Evolutionary conservation across 2,888 invertebrate species (phyloP).

Genomic region (Seira musarum): DNA sequence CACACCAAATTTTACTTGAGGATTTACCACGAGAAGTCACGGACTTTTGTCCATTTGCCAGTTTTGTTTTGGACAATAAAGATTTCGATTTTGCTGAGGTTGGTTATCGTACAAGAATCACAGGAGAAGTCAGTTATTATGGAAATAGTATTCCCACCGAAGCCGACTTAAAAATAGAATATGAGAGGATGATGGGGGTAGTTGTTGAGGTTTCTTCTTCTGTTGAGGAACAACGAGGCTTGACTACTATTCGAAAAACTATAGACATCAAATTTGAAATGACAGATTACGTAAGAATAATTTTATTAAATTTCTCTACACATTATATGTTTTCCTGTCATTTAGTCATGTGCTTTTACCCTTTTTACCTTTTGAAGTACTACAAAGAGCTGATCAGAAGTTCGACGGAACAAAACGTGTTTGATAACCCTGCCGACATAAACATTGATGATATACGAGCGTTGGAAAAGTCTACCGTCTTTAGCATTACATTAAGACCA

Average conservation of each 20-base stretch:
- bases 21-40: background rate
- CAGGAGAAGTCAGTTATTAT: conserved; percentile 60
- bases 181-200: conserved; percentile 58
- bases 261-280: conserved; percentile 65
- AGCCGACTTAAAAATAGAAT: conserved; percentile 65
- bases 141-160: conserved; percentile 60
- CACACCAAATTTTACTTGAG: background rate
- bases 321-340: too few species aligned
- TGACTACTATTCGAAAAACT: conserved; percentile 63
- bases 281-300: conserved; percentile 52
- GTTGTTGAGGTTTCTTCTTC: conserved; percentile 37
- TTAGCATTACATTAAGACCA: conserved; percentile 66
- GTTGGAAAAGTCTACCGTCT: conserved; percentile 56
- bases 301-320: background rate
- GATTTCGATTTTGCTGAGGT: conserved; percentile 65
- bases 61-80: conserved; percentile 50
- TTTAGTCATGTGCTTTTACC: too few species aligned
- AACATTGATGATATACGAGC: conserved; percentile 41
- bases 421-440: too few species aligned
- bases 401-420: too few species aligned
- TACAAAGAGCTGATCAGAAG: too few species aligned
- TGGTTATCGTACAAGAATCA: conserved; percentile 60
- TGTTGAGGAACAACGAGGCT: conserved; percentile 49
- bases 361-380: too few species aligned
- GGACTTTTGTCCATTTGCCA: conserved; percentile 61